Base-by-base conservation (phyloP, 2,113 vertebrate genomes). In the Cheirogaleus medius region DNA sequence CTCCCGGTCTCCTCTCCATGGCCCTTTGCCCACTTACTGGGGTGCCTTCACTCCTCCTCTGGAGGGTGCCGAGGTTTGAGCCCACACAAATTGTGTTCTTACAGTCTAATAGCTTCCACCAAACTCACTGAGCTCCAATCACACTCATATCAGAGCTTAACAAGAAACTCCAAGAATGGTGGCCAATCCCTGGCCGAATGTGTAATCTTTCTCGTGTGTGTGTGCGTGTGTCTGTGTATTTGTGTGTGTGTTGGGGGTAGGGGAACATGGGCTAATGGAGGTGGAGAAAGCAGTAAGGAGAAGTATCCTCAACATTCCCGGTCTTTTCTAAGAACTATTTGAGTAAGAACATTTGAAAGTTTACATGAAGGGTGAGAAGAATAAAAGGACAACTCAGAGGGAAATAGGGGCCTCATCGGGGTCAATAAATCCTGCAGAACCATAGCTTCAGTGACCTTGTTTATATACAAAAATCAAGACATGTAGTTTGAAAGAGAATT, bases 21-120 rank as follows among this genome's bases (percentile, higher is more conserved):
- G 42, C 8, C 1, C 27, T n/a, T 63, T n/a, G 44, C 5, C 17
- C 23, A 1, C 12, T 8, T 3, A 2, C 11, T 44, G 37, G n/a
- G 12, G 5, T 6, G 25, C 9, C 17, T 37, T 81, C 63, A 44
- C 25, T 27, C n/a, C 20, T 66, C 60, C 17, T 81, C 56, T 76
- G 66, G 34, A 42, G 5, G 10, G 0, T 34, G 47, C 32, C 52
- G 44, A 56, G 25, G 29, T 4, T 42, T 5, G 14, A 3, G 21
- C 18, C 10, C 5, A 76, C 42, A 21, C 32, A 54, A 54, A 82
- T 23, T 37, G 8, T 34, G 11, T 32, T 56, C 20, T 87, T 42
- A 54, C 25, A 83, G 13, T 20, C 58, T 8, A 82, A 6, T 8
- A 81, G 7, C 1, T 47, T 49, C 54, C 21, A 20, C 8, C 12